Evolutionary conservation across 2,888 invertebrate species (phyloP).

Genomic region (Thyatira batis): DNA sequence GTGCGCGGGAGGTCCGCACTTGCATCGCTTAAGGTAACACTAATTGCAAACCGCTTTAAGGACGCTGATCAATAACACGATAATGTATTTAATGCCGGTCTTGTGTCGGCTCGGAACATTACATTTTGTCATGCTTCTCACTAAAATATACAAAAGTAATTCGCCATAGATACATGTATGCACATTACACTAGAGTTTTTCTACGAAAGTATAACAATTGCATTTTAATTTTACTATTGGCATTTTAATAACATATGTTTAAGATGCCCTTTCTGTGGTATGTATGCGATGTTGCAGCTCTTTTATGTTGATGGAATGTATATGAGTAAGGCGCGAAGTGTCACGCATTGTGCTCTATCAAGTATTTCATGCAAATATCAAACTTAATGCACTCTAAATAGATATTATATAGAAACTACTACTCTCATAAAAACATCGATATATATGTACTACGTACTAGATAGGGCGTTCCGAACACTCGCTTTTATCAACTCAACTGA

Average conservation of each 20-base stretch:
- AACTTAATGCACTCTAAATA: no score
- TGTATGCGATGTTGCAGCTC: constrained; percentile 63
- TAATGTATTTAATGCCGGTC: constrained; percentile 71
- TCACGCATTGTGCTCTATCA: constrained; percentile 31
- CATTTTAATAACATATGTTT: no score
- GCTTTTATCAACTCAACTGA: no score
- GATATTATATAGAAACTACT: background rate
- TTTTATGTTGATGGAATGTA: constrained; percentile 67
- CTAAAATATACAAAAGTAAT: background rate
- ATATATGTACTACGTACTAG: no score
- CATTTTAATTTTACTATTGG: no score
- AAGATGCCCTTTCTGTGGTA: constrained; percentile 53
- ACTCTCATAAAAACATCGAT: background rate
- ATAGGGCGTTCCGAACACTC: no score
- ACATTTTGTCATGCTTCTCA: constrained; percentile 54
- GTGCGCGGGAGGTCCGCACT: constrained; percentile 65
- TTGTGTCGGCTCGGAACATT: constrained; percentile 54
- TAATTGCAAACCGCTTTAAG: constrained; percentile 73
- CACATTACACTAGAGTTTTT: constrained; percentile 21
- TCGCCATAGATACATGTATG: background rate
- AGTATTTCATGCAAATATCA: background rate
- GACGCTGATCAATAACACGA: constrained; percentile 74
- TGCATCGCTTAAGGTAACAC: constrained; percentile 50
- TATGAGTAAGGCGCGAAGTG: constrained; percentile 53
- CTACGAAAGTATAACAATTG: no score